phyloP scores from a whole-genome alignment of 2,797 vertebrate species.

The Melanotaenia boesemani region DNA sequence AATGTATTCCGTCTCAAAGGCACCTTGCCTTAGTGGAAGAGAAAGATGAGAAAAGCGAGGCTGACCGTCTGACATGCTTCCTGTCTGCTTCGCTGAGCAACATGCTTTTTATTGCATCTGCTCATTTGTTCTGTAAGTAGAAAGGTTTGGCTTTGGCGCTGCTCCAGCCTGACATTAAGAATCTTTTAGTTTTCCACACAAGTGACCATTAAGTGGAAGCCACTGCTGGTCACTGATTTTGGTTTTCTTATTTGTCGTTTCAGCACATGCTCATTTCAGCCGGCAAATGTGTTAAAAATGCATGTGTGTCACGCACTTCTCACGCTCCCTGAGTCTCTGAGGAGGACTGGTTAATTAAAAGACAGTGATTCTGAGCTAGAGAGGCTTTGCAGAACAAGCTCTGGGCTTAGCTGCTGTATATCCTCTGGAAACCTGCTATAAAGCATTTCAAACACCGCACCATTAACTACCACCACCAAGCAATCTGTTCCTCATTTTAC shows the following conservation, averaged over 20 bases:
- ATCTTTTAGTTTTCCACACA: neutral
- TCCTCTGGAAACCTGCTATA: slow-evolving; percentile 52
- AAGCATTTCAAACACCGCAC: slow-evolving; percentile 36
- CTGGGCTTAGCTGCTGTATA: slow-evolving; percentile 47
- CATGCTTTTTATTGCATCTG: slow-evolving; percentile 20
- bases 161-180: slow-evolving; percentile 10
- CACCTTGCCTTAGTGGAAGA: slow-evolving; percentile 51
- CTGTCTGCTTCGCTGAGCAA: slow-evolving; percentile 1
- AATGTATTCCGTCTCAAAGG: slow-evolving; percentile 60
- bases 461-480: slow-evolving; percentile 50
- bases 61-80: slow-evolving; percentile 29
- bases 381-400: slow-evolving; percentile 53
- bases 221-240: neutral
- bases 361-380: slow-evolving; percentile 52
- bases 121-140: slow-evolving; percentile 32
- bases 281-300: slow-evolving; percentile 26
- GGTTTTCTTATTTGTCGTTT: neutral
- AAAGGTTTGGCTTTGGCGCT: slow-evolving; percentile 21
- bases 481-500: slow-evolving; percentile 37
- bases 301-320: slow-evolving; percentile 55
- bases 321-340: slow-evolving; percentile 52
- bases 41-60: slow-evolving; percentile 37
- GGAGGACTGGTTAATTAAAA: slow-evolving; percentile 72
- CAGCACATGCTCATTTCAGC: slow-evolving; percentile 18
- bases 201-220: slow-evolving; percentile 14